Evolutionary conservation across 2,113 vertebrate species (phyloP), one percentile per base, ranked within the genome.

Genomic region (Ranitomeya variabilis): DNA sequence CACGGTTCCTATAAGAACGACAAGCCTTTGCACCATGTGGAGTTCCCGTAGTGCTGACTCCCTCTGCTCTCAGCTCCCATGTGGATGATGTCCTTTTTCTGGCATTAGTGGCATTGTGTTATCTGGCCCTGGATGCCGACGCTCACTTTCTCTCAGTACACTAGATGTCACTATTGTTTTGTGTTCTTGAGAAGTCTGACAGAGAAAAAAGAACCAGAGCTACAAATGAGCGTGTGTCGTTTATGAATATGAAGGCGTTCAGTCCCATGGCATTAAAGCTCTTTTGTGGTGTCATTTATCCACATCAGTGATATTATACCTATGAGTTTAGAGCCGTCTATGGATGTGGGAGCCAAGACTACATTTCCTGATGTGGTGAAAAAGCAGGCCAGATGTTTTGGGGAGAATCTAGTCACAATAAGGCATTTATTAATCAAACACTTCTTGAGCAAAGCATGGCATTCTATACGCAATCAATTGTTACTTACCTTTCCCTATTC

Each of bases 141-240:
- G 52, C 60, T 69, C 51, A 69, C 51, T 59, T 87, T 87, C 62
- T 21, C 54, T 21, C 26, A 21, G 64, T 87, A 87, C 86, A 80
- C 86, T 87, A 87, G 86, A 87, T 87, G 86, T 87, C 86, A 87
- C 86, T 87, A 71, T 87, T 87, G 86, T 87, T 80, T 69, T 80
- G 52, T 67, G 51, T 26, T 80, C 64, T 52, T 37, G 45, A 31
- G 37, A 69, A 23, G 69, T 71, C 45, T 69, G 19, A 7, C n/a
- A 71, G n/a, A 51, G 19, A 64, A 66, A 52, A 64, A 62, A 54
- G 15, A 16, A 26, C 71, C 82, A 54, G n/a, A 55, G 45, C 55
- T 84, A 69, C n/a, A 54, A 31, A 6, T 55, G 19, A 67, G 57
- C 14, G 15, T 23, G 21, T 62, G 7, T 59, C 23, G 59, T 57